Conservation (phyloP, 2,888 invertebrate genomes). For the Apamea anceps region DNA sequence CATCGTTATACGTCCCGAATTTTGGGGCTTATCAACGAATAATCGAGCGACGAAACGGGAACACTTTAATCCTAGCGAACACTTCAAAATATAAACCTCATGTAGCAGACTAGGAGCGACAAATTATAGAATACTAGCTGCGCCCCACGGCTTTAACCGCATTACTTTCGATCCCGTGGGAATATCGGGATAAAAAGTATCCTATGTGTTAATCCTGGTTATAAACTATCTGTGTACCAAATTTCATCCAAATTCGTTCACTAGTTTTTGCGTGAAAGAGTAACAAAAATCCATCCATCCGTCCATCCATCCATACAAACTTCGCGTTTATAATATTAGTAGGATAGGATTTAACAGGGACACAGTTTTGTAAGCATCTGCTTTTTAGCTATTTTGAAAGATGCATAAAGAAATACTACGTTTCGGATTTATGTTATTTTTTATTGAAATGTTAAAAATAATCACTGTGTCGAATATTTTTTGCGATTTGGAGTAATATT, state of each 20-base stretch:
- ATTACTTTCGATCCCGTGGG: no score
- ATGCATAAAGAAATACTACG: neutral
- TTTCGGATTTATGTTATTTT: neutral
- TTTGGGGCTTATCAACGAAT: conserved; percentile 19
- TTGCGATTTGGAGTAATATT: neutral
- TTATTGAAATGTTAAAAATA: neutral
- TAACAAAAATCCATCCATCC: no score
- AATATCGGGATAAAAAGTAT: no score
- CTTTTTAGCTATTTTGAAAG: neutral
- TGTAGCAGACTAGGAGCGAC: neutral
- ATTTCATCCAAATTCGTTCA: no score
- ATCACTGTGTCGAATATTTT: neutral
- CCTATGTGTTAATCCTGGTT: no score
- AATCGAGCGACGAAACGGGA: neutral
- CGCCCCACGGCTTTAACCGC: no score
- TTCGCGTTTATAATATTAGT: no score
- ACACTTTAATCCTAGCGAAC: conserved; percentile 18
- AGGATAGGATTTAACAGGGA: conserved; percentile 4
- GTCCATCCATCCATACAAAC: no score
- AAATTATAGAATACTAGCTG: neutral
- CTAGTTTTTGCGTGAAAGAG: no score
- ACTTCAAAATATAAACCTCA: conserved; percentile 9
- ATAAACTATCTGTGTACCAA: no score
- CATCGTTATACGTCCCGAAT: conserved; percentile 3
- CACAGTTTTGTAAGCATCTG: neutral